Evolutionary conservation across 2,888 invertebrate genomes (phyloP), one percentile per base, ranked within the genome.

Genomic region (Diachrysia chrysitis): DNA sequence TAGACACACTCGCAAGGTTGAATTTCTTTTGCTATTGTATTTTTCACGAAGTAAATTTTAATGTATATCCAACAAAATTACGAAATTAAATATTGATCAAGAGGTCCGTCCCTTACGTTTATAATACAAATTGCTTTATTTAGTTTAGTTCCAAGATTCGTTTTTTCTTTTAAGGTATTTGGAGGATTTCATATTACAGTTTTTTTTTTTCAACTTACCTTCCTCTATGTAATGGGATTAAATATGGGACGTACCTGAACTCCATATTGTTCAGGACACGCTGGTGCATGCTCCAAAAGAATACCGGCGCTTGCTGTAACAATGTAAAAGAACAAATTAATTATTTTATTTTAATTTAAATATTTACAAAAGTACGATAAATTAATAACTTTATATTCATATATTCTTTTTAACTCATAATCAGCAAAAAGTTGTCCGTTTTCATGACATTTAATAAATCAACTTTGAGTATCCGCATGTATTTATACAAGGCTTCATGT

Each of bases 221-320:
- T 25, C 2, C 2, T 25, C 5, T 25, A 25, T 25, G 25, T 25
- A 25, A n/a, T n/a, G n/a, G n/a, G n/a, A n/a, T 51, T 17, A 17
- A 51, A 51, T 51, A 51, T n/a, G n/a, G n/a, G n/a, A 29, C 14
- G 48, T 92, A 95, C 96, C 92, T 96, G 97, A 14, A 97, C 96
- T 51, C 98, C 98, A 86, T 97, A 95, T 61, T 96, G 96, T 85
- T 98, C 98, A 0, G 98, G 98, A 87, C 98, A 98, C 32, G 96
- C 96, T 6, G 98, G 97, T 2, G 97, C 96, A 75, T 96, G 95
- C 73, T 96, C 96, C 58, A 97, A 95, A 46, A 97, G 91, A 16
- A 96, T 95, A 55, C 96, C 96, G 66, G 96, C 96, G 69, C 96
- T 93, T 59, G 93, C 97, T 97, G 93, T 65, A 95, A 95, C 77